Evolutionary conservation across 1,140 invertebrate genomes (phyloP).

Genomic region (Drosophila sp.): DNA sequence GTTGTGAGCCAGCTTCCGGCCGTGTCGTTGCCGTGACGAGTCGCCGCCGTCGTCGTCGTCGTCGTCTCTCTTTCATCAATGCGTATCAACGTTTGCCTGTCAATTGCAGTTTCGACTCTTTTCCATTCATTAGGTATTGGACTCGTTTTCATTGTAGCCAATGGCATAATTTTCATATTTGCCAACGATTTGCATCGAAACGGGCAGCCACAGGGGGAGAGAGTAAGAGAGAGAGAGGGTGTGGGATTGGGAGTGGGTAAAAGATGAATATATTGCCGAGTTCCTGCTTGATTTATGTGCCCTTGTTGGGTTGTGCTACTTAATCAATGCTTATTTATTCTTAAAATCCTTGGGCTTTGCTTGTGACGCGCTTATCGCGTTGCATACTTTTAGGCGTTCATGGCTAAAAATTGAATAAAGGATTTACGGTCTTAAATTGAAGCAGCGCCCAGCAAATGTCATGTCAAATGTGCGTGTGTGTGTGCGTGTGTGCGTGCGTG

Average conservation of each 20-base stretch:
- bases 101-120: conserved; percentile 60
- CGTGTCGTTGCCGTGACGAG: conserved; percentile 33
- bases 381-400: conserved; percentile 65
- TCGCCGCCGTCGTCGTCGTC: too few species aligned
- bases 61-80: conserved; percentile 39
- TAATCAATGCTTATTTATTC: conserved; percentile 73
- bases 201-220: background rate
- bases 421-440: conserved; percentile 71
- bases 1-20: conserved; percentile 79
- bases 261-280: conserved; percentile 1
- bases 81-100: conserved; percentile 57
- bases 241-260: background rate
- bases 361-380: conserved; percentile 68
- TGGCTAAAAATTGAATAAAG: conserved; percentile 75
- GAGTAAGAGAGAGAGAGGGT: background rate
- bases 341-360: conserved; percentile 59
- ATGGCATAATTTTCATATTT: conserved; percentile 78
- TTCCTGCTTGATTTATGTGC: conserved; percentile 42
- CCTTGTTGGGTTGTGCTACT: conserved; percentile 39
- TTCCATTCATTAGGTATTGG: conserved; percentile 54
- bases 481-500: conserved; percentile 6
- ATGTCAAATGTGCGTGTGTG: conserved; percentile 58
- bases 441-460: conserved; percentile 58
- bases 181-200: conserved; percentile 63
- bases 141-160: conserved; percentile 50